Base-by-base conservation (phyloP, 2,797 vertebrate genomes). In the Halcyon smyrnensis region DNA sequence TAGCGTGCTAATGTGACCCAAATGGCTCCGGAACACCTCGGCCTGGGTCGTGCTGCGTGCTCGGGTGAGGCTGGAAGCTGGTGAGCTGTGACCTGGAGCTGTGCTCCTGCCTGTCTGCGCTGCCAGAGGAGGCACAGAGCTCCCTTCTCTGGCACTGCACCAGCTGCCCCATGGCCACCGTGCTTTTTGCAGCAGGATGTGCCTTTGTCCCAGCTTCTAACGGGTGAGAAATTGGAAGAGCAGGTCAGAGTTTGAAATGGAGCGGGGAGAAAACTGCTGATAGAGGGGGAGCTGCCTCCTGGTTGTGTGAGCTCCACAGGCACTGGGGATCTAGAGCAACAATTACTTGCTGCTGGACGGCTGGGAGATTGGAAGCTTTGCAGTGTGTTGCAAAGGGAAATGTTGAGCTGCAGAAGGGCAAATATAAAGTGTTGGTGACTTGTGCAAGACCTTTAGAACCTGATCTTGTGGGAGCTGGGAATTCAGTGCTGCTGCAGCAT, bases 361-460 rank as follows among this genome's bases (percentile, higher is more conserved):
- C 8, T 11, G 6, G 62, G 56, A 17, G 32, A 6, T 2, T 13
- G 19, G 24, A 28, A 39, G 32, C 24, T 28, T 12, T 14, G 23
- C 32, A 37, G 21, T 2, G 43, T 13, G 1, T 8, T 12, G 25
- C n/a, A 34, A 45, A 36, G 45, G 30, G 46, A 7, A 27, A 25
- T 2, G 43, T 50, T 82, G 32, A 73, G 59, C 64, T 83, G 91
- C 45, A 51, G 39, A 19, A 62, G 15, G 4, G 37, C n/a, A 18
- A 7, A 8, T 5, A 6, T 8, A 0, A 37, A n/a, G 34, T 7
- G 32, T 6, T 28, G 64, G 11, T 17, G 21, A 4, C 24, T 4
- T 12, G 17, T 50, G 43, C 18, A 15, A 24, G 60, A 28, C 63
- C 56, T 37, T 36, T 48, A 27, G 1, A 3, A 15, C 34, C 36